Conservation (phyloP, 2,113 vertebrate species). For the Rhynchomys soricoides region DNA sequence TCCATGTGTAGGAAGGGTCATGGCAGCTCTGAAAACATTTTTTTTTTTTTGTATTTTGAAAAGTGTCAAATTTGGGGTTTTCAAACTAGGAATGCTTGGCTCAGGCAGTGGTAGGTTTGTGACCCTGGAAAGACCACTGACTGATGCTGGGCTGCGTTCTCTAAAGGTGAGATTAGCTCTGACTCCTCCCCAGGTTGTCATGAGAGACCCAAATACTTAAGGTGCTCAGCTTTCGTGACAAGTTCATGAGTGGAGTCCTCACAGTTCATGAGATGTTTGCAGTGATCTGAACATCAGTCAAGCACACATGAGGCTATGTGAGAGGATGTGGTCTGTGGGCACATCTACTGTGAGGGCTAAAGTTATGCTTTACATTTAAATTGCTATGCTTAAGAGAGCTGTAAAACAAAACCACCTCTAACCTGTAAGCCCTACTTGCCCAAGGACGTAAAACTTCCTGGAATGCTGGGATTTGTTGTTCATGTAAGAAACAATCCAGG, state of each 20-base stretch:
- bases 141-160: not conserved
- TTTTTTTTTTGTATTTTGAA: not conserved
- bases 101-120: not conserved
- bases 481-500: not conserved
- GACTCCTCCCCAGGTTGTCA: not conserved
- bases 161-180: not conserved
- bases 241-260: not conserved
- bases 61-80: not conserved
- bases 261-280: not conserved
- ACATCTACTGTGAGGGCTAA: not conserved
- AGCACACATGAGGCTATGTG: fast-evolving
- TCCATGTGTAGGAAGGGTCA: not conserved
- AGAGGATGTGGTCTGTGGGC: not conserved
- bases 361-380: not conserved
- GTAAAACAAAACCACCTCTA: not conserved
- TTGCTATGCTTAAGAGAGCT: not conserved
- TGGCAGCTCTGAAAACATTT: not conserved
- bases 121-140: not conserved
- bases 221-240: not conserved
- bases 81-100: not conserved
- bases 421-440: not conserved
- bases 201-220: not conserved
- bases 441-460: not conserved
- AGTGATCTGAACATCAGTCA: not conserved
- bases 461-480: not conserved